Evolutionary conservation across 30 jellyfish, hydroid and myxozoan species (phyloP).

Genomic region (Aurelia coerulea): DNA sequence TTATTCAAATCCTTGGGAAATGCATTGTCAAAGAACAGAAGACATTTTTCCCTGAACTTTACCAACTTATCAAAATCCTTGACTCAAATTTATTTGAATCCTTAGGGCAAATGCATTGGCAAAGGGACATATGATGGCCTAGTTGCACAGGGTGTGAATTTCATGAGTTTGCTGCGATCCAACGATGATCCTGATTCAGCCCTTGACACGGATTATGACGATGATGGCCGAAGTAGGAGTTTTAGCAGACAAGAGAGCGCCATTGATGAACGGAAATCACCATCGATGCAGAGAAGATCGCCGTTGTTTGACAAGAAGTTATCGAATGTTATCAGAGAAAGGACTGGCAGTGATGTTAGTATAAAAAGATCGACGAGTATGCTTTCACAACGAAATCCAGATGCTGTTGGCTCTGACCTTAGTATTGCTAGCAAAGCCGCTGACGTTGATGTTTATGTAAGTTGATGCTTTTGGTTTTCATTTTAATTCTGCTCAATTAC

Average conservation of each 20-base stretch:
- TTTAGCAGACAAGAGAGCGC: slow-evolving; percentile 57
- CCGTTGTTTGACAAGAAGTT: neutral
- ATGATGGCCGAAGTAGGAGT: slow-evolving; percentile 45
- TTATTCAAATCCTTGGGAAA: no score
- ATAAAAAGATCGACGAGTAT: slow-evolving; percentile 28
- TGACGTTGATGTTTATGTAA: slow-evolving; percentile 65
- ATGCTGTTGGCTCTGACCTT: slow-evolving; percentile 58
- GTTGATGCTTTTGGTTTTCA: slow-evolving; percentile 10
- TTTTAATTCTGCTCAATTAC: neutral
- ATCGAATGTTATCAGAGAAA: neutral
- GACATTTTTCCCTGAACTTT: no score
- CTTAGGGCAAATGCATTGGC: slow-evolving; percentile 80
- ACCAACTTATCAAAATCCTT: no score
- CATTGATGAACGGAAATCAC: neutral
- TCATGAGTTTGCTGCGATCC: slow-evolving; percentile 57
- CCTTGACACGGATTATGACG: slow-evolving; percentile 53
- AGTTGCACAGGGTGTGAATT: slow-evolving; percentile 67
- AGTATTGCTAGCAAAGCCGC: slow-evolving; percentile 63
- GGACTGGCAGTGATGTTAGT: slow-evolving; percentile 1
- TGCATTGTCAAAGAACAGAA: no score
- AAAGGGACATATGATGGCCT: slow-evolving; percentile 76
- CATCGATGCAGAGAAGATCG: slow-evolving; percentile 1
- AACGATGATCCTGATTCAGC: slow-evolving; percentile 57
- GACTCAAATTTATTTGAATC: no score
- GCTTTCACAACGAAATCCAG: slow-evolving; percentile 31